Base-by-base conservation (phyloP, 1,140 invertebrate genomes). In the Laodelphax striatellus region DNA sequence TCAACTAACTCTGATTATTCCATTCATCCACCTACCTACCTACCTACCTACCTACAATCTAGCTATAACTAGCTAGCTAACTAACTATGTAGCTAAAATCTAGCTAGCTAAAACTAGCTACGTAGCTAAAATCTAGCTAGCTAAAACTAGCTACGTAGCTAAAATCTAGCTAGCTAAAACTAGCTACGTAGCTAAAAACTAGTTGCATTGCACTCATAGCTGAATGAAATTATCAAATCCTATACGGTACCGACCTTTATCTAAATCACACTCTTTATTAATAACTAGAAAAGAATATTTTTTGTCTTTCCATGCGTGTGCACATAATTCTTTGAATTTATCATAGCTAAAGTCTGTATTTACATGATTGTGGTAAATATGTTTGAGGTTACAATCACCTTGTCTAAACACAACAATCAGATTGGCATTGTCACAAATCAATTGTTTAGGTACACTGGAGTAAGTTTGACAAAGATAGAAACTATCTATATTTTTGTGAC, bases 401-500 rank as follows among this genome's bases (percentile, higher is more conserved):
- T 73, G 70, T 60, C 67, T 69, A 62, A 74, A 75, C 10, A 72
- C 4, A 50, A 70, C 56, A 17, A 75, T 64, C 16, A 74, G 66
- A 62, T 74, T 73, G 1, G 67, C 64, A 65, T 72, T 74, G 62
- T 74, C 72, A 10, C 69, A 55, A 41, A 72, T 63, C 10, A 74
- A 56, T 61, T 72, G 70, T 67, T 75, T 74, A 11, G 69, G 70
- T 44, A 72, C 70, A 42, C 62, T 60, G 13, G 67, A 60, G 61
- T 71, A 72, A 10, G 69, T 70, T 65, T 72, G 69, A 64, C 55
- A 65, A 22, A 74, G 62, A 66, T 72, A 76, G 61, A 74, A 75
- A 62, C 62, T 63, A 62, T 73, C 70, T 28, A 73, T 65, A 43
- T 66, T 50, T 17, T 66, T 67, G 68, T 74, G 71, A 54, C 70